Conservation (phyloP, 1,140 invertebrate species). For the Brevipalpus yothersi region DNA sequence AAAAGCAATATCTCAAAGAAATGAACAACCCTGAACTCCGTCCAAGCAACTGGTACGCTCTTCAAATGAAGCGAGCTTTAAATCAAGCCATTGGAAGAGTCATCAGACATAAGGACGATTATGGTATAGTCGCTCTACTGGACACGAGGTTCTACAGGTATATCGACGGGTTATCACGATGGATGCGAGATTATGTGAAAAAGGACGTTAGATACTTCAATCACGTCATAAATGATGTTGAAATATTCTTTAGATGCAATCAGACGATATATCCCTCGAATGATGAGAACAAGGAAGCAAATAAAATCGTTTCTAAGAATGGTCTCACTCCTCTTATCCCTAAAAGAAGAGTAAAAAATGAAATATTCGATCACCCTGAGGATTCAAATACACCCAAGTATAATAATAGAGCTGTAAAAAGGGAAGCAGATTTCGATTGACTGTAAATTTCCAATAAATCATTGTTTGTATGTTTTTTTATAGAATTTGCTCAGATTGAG, state of each 20-base stretch:
- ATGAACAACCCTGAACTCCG: constrained; percentile 4
- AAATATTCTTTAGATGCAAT: background rate
- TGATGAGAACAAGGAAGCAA: too few relatives aligned
- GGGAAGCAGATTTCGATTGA: too few relatives aligned
- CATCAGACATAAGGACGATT: constrained; percentile 57
- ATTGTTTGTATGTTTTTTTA: too few relatives aligned
- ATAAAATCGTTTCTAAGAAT: too few relatives aligned
- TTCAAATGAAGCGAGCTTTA: constrained; percentile 80
- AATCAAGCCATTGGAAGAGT: constrained; percentile 95
- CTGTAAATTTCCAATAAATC: too few relatives aligned
- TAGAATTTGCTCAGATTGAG: too few relatives aligned
- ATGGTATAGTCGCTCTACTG: constrained; percentile 29
- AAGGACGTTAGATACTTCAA: background rate
- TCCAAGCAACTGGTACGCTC: constrained; percentile 68
- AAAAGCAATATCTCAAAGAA: constrained; percentile 51
- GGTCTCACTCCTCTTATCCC: too few relatives aligned
- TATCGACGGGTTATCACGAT: constrained; percentile 10
- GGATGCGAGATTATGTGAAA: constrained; percentile 8
- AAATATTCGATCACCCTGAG: too few relatives aligned
- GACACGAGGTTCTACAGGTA: constrained; percentile 20
- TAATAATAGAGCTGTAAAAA: too few relatives aligned
- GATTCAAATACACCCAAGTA: too few relatives aligned
- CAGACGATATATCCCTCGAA: too few relatives aligned
- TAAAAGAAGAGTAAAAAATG: too few relatives aligned
- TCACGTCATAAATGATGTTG: background rate